Evolutionary conservation across 2,113 vertebrate genomes (phyloP), one percentile per base, ranked within the genome.

Genomic region (Neotragus pygmaeus): DNA sequence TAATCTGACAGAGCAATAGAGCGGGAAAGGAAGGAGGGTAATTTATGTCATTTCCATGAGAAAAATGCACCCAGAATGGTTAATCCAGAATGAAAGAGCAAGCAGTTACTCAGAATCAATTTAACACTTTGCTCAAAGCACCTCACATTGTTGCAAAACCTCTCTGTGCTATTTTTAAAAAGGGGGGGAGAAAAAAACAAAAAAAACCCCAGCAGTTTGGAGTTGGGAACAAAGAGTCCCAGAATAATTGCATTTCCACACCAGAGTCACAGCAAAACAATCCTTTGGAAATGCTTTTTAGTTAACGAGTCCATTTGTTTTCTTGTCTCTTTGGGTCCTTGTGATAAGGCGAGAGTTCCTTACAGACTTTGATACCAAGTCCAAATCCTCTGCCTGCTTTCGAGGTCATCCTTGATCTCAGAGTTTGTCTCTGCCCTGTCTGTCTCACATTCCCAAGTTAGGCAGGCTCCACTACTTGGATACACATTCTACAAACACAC

Each of bases 181-280:
- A 19, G 51, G 4, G 27, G 16, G 30, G 14, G 30, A 14, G 1
- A 13, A 5, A 1, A 11, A 87, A 88, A 92, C 49, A 73, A 73
- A 49, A 70, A 23, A 58, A 89, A 93, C 14, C 49, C 93, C 49
- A 95, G 64, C 86, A 95, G n/a, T 93, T 94, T 95, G 75, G 27
- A 94, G 33, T 91, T 80, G 94, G 94, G 96, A 95, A 97, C 95
- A 93, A 97, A 97, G 57, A 80, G 49, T 94, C 66, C 93, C 88
- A 95, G 88, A 95, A 98, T 82, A 97, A 84, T 95, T 94, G 87
- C 47, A 55, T 90, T 96, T 94, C 95, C 75, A 96, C 45, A 94
- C 53, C 60, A 93, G 43, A 55, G 84, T 95, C 94, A 85, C 77
- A 85, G 39, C 81, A 91, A 95, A 96, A 96, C 88, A 83, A 88